Evolutionary conservation across 2,113 vertebrate species (phyloP).

Genomic region (Panurus biarmicus): DNA sequence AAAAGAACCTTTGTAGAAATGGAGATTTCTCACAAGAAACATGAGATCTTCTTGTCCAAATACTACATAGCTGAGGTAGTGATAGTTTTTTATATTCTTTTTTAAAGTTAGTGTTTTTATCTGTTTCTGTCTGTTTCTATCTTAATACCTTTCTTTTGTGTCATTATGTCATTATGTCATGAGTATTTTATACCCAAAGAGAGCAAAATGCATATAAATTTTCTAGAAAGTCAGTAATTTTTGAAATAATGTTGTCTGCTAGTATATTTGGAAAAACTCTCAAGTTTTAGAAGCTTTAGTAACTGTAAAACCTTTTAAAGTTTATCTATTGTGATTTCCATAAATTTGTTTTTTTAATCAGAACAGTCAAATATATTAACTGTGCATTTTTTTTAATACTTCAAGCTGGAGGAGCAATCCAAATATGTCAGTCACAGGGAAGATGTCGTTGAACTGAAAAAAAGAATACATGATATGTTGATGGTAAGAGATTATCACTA

Average conservation of each 20-base stretch:
- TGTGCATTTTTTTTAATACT: background rate
- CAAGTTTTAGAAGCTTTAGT: background rate
- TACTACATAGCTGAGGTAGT: background rate
- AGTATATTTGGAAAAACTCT: background rate
- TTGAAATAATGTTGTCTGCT: background rate
- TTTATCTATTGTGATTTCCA: background rate
- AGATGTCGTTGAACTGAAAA: slow-evolving; percentile 82
- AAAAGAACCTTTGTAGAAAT: background rate
- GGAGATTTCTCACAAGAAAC: background rate
- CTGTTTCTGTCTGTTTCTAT: background rate
- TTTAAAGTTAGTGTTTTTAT: background rate
- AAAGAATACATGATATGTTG: slow-evolving; percentile 82
- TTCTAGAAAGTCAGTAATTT: background rate
- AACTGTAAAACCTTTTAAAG: background rate
- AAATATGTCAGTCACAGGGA: slow-evolving; percentile 81
- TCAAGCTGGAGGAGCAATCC: slow-evolving; percentile 89
- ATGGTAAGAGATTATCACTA: slow-evolving; percentile 74
- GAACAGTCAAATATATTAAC: background rate
- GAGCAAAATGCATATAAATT: background rate
- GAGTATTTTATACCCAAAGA: background rate
- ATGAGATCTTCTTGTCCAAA: background rate
- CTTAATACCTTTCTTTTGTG: background rate
- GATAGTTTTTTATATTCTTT: background rate
- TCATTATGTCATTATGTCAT: background rate
- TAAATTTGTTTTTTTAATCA: background rate